Conservation (phyloP, 2,888 invertebrate species). For the Chalcis sispes region DNA sequence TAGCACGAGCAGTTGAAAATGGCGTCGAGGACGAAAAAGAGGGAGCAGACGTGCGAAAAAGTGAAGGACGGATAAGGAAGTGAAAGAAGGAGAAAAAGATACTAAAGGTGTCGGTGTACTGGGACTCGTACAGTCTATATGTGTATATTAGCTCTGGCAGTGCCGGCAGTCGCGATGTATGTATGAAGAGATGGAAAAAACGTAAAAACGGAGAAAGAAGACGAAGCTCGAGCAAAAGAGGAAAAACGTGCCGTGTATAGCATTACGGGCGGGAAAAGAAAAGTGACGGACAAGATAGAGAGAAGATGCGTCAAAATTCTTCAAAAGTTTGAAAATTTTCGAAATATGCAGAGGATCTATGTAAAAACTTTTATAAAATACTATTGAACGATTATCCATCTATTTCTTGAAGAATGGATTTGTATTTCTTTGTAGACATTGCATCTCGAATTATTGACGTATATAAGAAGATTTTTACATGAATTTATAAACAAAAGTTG, state of each 20-base stretch:
- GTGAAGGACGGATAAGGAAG: constrained; percentile 38
- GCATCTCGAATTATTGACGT: too few relatives aligned
- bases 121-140: not conserved
- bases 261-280: constrained; percentile 39
- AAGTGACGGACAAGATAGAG: not conserved
- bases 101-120: not conserved
- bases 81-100: not conserved
- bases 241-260: constrained; percentile 38
- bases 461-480: not conserved
- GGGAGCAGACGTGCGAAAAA: constrained; percentile 35
- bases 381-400: too few relatives aligned
- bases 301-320: constrained; percentile 10
- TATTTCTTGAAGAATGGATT: too few relatives aligned
- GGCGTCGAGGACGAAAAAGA: constrained; percentile 50
- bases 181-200: not conserved
- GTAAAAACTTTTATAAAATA: too few relatives aligned
- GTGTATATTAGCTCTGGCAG: too few relatives aligned
- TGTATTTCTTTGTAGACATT: too few relatives aligned
- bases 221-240: not conserved
- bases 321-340: not conserved
- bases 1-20: constrained; percentile 54
- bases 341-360: not conserved
- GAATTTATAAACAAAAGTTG: not conserved
- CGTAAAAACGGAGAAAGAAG: not conserved
- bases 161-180: not conserved